Conservation (phyloP, 2,888 invertebrate genomes). For the Dasysyrphus tricinctus region DNA sequence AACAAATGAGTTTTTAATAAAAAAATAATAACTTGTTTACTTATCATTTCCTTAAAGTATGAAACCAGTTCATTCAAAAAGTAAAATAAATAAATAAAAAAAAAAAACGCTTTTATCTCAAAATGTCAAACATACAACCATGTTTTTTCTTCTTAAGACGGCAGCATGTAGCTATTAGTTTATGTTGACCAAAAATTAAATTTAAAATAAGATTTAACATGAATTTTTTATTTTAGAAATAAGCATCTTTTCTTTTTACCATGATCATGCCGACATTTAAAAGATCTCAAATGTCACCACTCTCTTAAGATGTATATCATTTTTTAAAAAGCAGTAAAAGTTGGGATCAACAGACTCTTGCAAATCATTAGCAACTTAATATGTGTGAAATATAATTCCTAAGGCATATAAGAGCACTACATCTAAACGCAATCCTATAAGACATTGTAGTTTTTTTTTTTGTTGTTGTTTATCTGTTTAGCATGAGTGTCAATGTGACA, state of each 20-base stretch:
- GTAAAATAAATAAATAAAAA: too few species aligned
- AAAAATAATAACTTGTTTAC: too few species aligned
- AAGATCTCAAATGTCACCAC: slow-evolving; percentile 1
- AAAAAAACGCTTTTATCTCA: too few species aligned
- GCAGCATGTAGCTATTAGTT: too few species aligned
- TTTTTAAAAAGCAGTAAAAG: slow-evolving; percentile 1
- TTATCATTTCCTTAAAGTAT: too few species aligned
- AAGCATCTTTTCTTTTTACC: neutral
- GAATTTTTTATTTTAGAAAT: neutral
- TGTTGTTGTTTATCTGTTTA: slow-evolving; percentile 40
- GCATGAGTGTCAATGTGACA: slow-evolving; percentile 5
- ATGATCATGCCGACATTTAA: neutral
- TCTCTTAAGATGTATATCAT: neutral
- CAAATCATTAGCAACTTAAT: slow-evolving; percentile 50
- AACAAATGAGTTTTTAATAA: too few species aligned
- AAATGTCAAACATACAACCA: too few species aligned
- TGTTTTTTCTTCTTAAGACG: too few species aligned
- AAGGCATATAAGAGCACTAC: slow-evolving; percentile 1
- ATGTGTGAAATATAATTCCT: slow-evolving; percentile 44
- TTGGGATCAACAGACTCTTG: slow-evolving; percentile 43
- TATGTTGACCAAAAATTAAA: too few species aligned
- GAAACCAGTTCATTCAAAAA: too few species aligned
- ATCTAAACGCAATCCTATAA: slow-evolving; percentile 7
- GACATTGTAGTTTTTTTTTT: slow-evolving; percentile 12
- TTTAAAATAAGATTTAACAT: neutral